Conservation (phyloP, 2,113 vertebrate genomes). For the Passer domesticus region DNA sequence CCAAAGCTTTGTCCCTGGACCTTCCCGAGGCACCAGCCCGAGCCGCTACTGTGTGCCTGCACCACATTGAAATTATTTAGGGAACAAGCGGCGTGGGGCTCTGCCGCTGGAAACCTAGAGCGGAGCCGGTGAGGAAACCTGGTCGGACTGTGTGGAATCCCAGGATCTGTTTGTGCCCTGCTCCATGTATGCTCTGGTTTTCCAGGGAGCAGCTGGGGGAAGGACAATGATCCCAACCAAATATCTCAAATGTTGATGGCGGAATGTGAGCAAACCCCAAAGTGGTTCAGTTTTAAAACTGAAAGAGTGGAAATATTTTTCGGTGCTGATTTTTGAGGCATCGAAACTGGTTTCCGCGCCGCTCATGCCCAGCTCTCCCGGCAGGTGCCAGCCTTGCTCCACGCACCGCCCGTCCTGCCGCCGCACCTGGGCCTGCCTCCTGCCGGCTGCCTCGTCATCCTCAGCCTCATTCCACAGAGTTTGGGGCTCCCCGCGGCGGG, state of each 20-base stretch:
- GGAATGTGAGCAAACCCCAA: background rate
- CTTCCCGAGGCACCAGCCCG: background rate
- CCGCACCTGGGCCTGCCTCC: background rate
- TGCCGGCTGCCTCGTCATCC: background rate
- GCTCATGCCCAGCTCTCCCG: background rate
- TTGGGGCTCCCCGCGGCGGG: background rate
- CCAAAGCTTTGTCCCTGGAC: background rate
- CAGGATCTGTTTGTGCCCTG: background rate
- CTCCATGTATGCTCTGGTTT: background rate
- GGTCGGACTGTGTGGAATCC: background rate
- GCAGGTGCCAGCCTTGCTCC: background rate
- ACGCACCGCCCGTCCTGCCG: background rate
- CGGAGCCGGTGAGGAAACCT: background rate
- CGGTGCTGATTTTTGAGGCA: background rate
- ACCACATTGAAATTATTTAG: background rate
- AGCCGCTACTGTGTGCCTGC: background rate
- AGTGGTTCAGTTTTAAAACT: background rate
- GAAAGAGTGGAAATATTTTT: background rate
- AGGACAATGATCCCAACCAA: background rate
- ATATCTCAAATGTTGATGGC: background rate
- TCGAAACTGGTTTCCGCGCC: accelerated
- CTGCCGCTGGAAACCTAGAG: background rate
- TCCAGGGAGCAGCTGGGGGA: background rate
- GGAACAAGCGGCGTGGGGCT: background rate
- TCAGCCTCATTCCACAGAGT: background rate